Base-by-base conservation (phyloP, 2,888 invertebrate genomes). In the Drosophila aldrichi region DNA sequence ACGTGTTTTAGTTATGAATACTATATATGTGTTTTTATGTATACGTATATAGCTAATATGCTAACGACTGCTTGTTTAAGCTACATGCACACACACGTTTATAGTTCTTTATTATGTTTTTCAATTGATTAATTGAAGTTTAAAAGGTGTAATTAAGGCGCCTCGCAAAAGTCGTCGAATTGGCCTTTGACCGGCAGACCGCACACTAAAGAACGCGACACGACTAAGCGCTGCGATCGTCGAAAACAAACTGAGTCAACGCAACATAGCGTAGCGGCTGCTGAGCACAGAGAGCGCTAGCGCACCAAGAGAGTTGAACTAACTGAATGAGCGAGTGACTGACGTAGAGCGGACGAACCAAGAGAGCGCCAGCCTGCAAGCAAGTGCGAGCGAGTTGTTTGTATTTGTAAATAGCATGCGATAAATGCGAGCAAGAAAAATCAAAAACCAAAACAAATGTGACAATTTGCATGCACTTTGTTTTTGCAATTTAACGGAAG, bases 191-290 rank as follows among this genome's bases (percentile, higher is more conserved):
- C 25, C 57, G 46, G 43, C 12, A 58, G 22, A n/a, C 44, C 10
- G 54, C 38, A 59, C 55, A 55, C 14, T 29, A 3, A 56, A 48
- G 29, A 46, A 59, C 79, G 54, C 68, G 54, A 79, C 73, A 81
- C 81, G 54, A 88, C 91, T 84, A 70, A 70, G 65, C 90, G 69
- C 72, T 79, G 72, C 89, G 91, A 91, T 91, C 91, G 89, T 79
- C 71, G 68, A 79, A 82, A 82, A 65, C 77, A 81, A 85, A 92
- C 91, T 91, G 83, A 90, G 65, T 18, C 51, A n/a, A 36, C 41
- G 63, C 49, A 55, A 22, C 61, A 14, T 36, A 51, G 22, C 51
- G 57, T 22, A 40, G 59, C 57, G 46, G n/a, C 56, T 38, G 46
- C 43, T 16, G 61, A 52, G 51, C 58, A 60, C 29, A 51, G 52